Base-by-base conservation (phyloP, 2,113 vertebrate species). In the Myanophis thanlyinensis region DNA sequence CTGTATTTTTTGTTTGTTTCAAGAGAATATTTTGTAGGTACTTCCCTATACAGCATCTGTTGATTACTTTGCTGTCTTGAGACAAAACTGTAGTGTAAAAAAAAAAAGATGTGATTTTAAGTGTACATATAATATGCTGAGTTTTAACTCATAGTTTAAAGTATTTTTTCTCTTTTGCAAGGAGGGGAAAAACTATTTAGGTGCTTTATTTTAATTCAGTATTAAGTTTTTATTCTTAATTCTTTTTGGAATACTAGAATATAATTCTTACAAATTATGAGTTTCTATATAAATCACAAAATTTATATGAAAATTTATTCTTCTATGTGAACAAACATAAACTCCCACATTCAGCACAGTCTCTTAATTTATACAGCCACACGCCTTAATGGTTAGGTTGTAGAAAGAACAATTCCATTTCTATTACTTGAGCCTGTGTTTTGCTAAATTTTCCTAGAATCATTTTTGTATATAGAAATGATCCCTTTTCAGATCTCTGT, bases 131-230 rank as follows among this genome's bases (percentile, higher is more conserved):
- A 88, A 94, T n/a, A 30, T 7, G 8, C 40, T 93, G 92, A 89
- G n/a, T 30, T 95, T 95, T 93, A 35, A 91, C 62, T 93, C 59
- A 10, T 93, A 62, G 30, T 94, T 95, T 93, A 93, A 73, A n/a
- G 22, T 91, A 30, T 94, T 46, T 59, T 87, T 80, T 89, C 92
- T n/a, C 6, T 25, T 48, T 93, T 88, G 12, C 47, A 40, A 62
- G 54, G 90, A 93, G 52, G 59, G 27, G 1, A 93, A 59, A 35
- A 73, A 4, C 35, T 35, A 22, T 27, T 40, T 25, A 93, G 9
- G 87, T 0, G 13, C 25, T 54, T 85, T 91, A 90, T 88, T 53
- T 51, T 90, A 8, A 87, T 92, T 88, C 5, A 46, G 59, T 49
- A 1, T 89, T 35, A 44, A 20, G 25, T 52, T 92, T 92, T 10